Evolutionary conservation across 2,797 vertebrate species (phyloP).

Genomic region (Pteropus rufus): DNA sequence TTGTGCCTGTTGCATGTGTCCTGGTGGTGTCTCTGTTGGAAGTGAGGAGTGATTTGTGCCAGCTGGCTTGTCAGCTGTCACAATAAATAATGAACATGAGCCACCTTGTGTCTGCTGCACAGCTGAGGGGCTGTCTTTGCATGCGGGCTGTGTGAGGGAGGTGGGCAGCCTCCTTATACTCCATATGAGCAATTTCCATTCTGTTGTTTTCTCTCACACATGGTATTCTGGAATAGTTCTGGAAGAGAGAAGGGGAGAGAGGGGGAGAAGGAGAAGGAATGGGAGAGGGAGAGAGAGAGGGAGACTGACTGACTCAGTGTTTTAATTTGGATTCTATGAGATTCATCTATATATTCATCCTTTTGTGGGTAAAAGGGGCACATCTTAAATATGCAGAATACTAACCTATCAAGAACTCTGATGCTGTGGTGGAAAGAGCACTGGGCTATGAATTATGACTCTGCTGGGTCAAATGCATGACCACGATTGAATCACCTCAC

Average conservation of each 20-base stretch:
- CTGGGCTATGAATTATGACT: background rate
- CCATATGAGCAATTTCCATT: slow-evolving; percentile 66
- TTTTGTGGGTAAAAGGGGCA: background rate
- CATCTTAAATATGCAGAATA: background rate
- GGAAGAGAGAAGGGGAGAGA: background rate
- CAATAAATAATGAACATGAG: slow-evolving; percentile 57
- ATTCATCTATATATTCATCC: background rate
- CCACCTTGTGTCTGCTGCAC: slow-evolving; percentile 64
- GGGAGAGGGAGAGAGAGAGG: background rate
- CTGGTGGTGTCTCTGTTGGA: slow-evolving; percentile 51
- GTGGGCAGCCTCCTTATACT: slow-evolving; percentile 51
- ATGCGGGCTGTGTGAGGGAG: slow-evolving; percentile 60
- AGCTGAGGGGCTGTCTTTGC: slow-evolving; percentile 67
- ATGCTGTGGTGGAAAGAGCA: background rate
- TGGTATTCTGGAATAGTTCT: slow-evolving; percentile 65
- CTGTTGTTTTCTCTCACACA: slow-evolving; percentile 73
- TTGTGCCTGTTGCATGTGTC: slow-evolving; percentile 61
- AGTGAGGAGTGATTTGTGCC: slow-evolving; percentile 66
- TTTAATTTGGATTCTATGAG: slow-evolving; percentile 36
- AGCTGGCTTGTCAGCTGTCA: slow-evolving; percentile 72
- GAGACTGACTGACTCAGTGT: slow-evolving; percentile 10
- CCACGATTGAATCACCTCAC: background rate
- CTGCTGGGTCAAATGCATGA: background rate
- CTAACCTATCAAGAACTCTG: background rate
- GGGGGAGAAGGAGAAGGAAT: background rate